Base-by-base conservation (phyloP, 2,113 vertebrate genomes). In the Corythoichthys haematopterus region DNA sequence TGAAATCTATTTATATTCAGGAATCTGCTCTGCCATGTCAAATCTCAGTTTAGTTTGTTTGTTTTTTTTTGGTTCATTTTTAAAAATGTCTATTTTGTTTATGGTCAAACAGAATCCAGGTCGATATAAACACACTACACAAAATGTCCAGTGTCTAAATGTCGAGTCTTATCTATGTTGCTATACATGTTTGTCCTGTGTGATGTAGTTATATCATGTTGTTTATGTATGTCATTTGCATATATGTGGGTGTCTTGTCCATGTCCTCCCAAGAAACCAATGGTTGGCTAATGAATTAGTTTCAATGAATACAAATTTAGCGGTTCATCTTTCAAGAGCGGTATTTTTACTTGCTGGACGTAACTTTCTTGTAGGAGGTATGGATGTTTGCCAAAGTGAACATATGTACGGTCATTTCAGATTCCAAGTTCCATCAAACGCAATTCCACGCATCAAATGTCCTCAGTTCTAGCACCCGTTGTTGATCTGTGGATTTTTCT, bases 211-310 rank as follows among this genome's bases (percentile, higher is more conserved):
- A 74, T 9, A 15, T 80, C 20, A 28, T 80, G 82, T 87, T 74
- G 75, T 68, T n/a, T 85, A 73, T 85, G 75, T 58, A 68, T 88
- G 86, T 85, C 70, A 75, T 79, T 86, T 43, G 6, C 40, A 43
- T 89, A 72, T 84, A 83, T 51, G 53, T 80, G 79, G 88, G 58
- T 84, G 80, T 87, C 77, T 76, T 13, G 74, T 85, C 69, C 36
- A 28, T 64, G 69, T 83, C 77, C 74, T 68, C 61, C 70, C 57
- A 81, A 53, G 69, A 65, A 75, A 50, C 64, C 73, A 33, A 65
- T 40, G 66, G 64, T 20, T 43, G 56, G 64, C 68, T 51, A 50
- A 72, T 56, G 8, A 40, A 64, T 50, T 70, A 48, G 46, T 67
- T 66, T 77, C 61, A 64, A 50, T 69, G 8, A 36, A 47, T 74